Conservation (phyloP, 2,888 invertebrate species). For the Dioctria linearis region DNA sequence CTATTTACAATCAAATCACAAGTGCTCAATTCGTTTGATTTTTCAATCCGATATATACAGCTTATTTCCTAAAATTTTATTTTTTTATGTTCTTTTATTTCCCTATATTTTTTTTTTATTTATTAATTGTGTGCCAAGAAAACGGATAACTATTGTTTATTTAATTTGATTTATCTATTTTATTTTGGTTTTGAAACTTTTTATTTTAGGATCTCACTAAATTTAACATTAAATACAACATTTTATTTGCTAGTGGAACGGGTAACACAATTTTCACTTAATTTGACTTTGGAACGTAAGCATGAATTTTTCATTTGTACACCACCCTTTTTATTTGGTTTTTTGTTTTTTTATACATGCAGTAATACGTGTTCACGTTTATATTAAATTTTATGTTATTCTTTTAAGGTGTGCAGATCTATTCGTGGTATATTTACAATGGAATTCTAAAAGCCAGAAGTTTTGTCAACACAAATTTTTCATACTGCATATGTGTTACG, state of each 20-base stretch:
- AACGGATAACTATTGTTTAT: slow-evolving; percentile 1
- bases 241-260: background rate
- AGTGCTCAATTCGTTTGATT: slow-evolving; percentile 62
- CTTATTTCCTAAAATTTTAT: slow-evolving; percentile 53
- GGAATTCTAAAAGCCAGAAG: slow-evolving; percentile 24
- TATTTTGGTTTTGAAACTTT: background rate
- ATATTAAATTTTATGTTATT: background rate
- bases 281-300: background rate
- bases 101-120: no score
- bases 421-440: slow-evolving; percentile 1
- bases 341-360: background rate
- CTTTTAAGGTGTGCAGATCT: no score
- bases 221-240: background rate
- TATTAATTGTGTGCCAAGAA: background rate
- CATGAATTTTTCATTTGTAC: slow-evolving; percentile 26
- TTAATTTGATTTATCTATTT: slow-evolving; percentile 1
- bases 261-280: background rate
- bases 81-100: background rate
- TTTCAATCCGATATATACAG: slow-evolving; percentile 60
- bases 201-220: background rate
- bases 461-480: slow-evolving; percentile 36
- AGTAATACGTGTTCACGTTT: slow-evolving; percentile 33
- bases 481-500: slow-evolving; percentile 19
- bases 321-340: slow-evolving; percentile 27
- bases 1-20: slow-evolving; percentile 64